A percentile compares a stretch with the other conserved stretches of the same genome.
Evolutionary conservation across 2,113 vertebrate species (phyloP).

Genomic region (Nycticebus coucang): DNA sequence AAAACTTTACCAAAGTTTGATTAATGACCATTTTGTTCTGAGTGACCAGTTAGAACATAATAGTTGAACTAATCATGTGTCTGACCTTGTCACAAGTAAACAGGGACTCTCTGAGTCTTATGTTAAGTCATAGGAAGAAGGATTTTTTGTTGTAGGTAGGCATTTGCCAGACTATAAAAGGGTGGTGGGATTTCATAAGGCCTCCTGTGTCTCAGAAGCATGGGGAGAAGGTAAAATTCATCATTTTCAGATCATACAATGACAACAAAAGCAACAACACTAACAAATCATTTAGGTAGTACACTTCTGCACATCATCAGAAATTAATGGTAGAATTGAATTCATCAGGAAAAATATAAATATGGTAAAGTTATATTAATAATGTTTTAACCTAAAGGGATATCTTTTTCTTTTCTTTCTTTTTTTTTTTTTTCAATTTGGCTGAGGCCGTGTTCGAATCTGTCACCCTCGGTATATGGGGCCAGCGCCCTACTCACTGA

Average conservation of each 20-base stretch:
- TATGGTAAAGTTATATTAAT: background rate
- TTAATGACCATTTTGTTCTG: background rate
- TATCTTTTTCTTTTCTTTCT: background rate
- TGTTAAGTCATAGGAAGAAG: background rate
- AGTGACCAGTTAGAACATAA: background rate
- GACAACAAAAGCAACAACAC: background rate
- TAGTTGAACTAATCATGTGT: background rate
- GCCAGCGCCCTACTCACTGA: no score
- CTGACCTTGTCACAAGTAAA: background rate
- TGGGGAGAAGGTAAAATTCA: background rate
- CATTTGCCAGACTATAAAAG: background rate
- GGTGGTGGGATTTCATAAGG: background rate
- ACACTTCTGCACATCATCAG: background rate
- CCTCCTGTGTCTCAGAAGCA: background rate
- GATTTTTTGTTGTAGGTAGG: background rate
- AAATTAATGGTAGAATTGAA: background rate
- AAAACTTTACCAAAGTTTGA: background rate
- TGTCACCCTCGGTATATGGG: no score
- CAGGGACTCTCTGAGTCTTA: background rate
- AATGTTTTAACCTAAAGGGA: background rate
- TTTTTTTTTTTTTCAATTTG: no score
- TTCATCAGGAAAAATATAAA: background rate
- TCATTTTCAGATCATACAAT: background rate
- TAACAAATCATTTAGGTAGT: background rate
- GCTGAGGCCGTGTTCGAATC: no score